A percentile compares a stretch with the other conserved stretches of the same genome.
Conservation (phyloP, 2,888 invertebrate genomes). For the Baccha elongata region DNA sequence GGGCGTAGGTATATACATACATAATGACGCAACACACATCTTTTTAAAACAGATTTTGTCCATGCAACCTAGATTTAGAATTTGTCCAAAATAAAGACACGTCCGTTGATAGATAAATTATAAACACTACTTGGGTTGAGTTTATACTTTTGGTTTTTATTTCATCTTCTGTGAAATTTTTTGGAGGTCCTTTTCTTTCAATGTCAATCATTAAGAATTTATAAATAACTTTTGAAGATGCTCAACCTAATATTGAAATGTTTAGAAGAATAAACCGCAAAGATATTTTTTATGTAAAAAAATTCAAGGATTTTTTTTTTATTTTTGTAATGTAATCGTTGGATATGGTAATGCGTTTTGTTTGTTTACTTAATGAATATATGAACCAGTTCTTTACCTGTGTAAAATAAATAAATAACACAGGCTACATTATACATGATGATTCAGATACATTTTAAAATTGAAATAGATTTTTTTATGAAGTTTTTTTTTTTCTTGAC, state of each 20-base stretch:
- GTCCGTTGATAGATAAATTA: constrained; percentile 63
- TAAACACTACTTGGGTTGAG: constrained; percentile 49
- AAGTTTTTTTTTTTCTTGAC: neutral
- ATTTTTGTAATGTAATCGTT: neutral
- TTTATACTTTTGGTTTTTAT: constrained; percentile 31
- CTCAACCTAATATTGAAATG: neutral
- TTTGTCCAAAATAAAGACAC: constrained; percentile 6
- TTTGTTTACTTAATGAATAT: constrained; percentile 63
- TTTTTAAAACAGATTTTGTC: constrained; percentile 1
- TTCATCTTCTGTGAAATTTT: constrained; percentile 38
- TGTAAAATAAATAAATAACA: constrained; percentile 58
- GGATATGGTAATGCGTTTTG: constrained; percentile 4
- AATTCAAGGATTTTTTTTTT: constrained; percentile 1
- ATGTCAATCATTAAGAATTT: constrained; percentile 50
- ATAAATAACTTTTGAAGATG: constrained; percentile 9
- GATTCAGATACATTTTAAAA: neutral
- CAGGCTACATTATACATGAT: no score
- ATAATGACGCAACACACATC: constrained; percentile 34
- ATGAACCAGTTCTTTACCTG: constrained; percentile 24
- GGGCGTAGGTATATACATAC: neutral
- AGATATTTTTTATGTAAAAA: neutral
- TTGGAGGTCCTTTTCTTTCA: constrained; percentile 36
- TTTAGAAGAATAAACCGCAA: constrained; percentile 12
- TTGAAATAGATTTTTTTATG: neutral
- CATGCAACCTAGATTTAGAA: constrained; percentile 12